A percentile compares a stretch with the other conserved stretches of the same genome.
phyloP scores from a whole-genome alignment of 2,113 vertebrate genomes.

The Aythya baeri region DNA sequence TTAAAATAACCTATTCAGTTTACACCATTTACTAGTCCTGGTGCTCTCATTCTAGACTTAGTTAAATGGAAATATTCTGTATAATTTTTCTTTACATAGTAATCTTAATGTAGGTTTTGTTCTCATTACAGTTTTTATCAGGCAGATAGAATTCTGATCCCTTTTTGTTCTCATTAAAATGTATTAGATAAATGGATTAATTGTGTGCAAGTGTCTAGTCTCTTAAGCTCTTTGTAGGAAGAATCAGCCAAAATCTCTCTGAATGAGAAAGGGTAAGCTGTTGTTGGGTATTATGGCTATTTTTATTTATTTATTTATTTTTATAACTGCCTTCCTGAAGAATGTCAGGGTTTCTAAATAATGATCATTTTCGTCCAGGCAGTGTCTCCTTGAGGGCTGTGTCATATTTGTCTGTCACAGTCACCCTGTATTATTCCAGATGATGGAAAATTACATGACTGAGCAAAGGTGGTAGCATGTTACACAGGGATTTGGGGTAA shows the following conservation, averaged over 20 bases:
- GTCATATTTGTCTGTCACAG: not conserved
- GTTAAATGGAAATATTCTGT: conserved; percentile 3
- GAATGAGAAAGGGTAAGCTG: not conserved
- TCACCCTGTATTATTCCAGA: not conserved
- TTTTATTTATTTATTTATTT: not conserved
- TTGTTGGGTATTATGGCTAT: not conserved
- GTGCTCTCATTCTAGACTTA: not conserved
- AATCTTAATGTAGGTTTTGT: not conserved
- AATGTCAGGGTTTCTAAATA: not conserved
- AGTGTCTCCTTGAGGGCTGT: not conserved
- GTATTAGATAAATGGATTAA: conserved; percentile 40
- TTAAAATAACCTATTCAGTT: not conserved
- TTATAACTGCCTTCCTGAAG: not conserved
- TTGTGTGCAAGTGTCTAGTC: not conserved
- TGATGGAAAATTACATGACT: not conserved
- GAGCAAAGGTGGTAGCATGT: not conserved
- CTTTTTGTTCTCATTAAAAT: conserved; percentile 36
- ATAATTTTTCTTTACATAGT: conserved; percentile 8
- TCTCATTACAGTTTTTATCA: not conserved
- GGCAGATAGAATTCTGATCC: conserved; percentile 18
- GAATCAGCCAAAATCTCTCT: not conserved
- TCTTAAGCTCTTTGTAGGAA: not conserved
- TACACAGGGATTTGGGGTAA: not conserved
- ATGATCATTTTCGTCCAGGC: not conserved
- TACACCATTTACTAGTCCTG: not conserved